A percentile compares a stretch with the other conserved stretches of the same genome.
phyloP scores from a whole-genome alignment of 2,888 invertebrate species.

The Agrochola lychnidis region DNA sequence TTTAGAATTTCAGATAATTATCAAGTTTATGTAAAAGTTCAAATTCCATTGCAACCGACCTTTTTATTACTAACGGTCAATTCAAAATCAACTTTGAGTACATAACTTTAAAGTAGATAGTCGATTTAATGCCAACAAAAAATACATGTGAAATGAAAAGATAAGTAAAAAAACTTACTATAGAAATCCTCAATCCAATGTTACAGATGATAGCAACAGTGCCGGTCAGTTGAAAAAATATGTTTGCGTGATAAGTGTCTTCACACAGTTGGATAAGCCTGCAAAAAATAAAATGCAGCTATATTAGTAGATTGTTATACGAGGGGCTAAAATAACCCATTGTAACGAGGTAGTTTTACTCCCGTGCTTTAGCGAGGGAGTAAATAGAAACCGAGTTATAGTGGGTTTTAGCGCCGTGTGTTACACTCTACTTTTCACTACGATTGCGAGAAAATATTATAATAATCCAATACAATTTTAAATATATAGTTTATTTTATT shows the following conservation, averaged over 20 bases:
- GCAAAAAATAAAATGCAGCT: slow-evolving; percentile 52
- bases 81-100: neutral
- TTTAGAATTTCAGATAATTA: neutral
- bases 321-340: too few species aligned
- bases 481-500: too few species aligned
- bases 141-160: neutral
- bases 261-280: slow-evolving; percentile 87
- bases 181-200: slow-evolving; percentile 83
- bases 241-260: slow-evolving; percentile 86
- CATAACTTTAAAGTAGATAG: neutral
- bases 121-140: neutral
- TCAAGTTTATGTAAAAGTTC: neutral
- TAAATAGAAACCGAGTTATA: too few species aligned
- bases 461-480: too few species aligned
- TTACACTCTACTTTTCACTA: too few species aligned
- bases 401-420: too few species aligned
- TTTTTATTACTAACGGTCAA: neutral
- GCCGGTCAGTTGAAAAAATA: slow-evolving; percentile 89
- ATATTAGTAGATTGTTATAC: too few species aligned
- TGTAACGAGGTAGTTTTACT: too few species aligned
- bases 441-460: too few species aligned
- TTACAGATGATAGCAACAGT: slow-evolving; percentile 87
- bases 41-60: neutral
- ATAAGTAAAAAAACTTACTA: slow-evolving; percentile 72
- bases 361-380: too few species aligned